Conservation (phyloP, 64 coral and sea anemone genomes). For the Pachyseris speciosa region DNA sequence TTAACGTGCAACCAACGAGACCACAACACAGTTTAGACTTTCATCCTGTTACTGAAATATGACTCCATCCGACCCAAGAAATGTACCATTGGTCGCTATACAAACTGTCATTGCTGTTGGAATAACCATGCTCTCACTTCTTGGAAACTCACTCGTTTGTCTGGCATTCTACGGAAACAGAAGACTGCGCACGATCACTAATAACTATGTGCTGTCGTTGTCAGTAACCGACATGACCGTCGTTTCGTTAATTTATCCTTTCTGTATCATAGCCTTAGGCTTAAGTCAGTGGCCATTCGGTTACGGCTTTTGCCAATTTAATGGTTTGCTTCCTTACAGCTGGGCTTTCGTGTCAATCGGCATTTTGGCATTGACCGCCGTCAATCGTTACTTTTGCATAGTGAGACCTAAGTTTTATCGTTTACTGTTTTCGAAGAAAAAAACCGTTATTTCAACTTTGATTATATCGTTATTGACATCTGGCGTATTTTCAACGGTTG, state of each 20-base stretch:
- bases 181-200: conserved; percentile 26
- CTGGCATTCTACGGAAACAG: conserved; percentile 4
- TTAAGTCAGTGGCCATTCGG: conserved; percentile 3
- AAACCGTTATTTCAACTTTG: neutral
- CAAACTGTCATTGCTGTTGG: no score
- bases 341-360: neutral
- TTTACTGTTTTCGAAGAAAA: conserved; percentile 9
- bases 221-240: conserved; percentile 15
- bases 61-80: no score
- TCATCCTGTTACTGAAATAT: no score
- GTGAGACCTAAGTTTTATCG: neutral
- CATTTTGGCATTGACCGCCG: conserved; percentile 1
- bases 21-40: no score
- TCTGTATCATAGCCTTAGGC: neutral
- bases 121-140: neutral
- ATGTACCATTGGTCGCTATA: no score
- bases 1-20: no score
- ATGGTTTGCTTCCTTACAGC: conserved; percentile 27
- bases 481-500: neutral
- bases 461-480: neutral
- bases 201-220: conserved; percentile 14
- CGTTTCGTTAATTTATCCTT: conserved; percentile 13
- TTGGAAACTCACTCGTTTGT: conserved; percentile 14
- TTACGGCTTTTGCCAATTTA: conserved; percentile 25
- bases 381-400: no score